A percentile compares a stretch with the other conserved stretches of the same genome.
These are phyloP conservation scores for Bibio marci DNA, from an alignment of 2,888 invertebrate genomes.

Conservation along the genomic window DNA sequence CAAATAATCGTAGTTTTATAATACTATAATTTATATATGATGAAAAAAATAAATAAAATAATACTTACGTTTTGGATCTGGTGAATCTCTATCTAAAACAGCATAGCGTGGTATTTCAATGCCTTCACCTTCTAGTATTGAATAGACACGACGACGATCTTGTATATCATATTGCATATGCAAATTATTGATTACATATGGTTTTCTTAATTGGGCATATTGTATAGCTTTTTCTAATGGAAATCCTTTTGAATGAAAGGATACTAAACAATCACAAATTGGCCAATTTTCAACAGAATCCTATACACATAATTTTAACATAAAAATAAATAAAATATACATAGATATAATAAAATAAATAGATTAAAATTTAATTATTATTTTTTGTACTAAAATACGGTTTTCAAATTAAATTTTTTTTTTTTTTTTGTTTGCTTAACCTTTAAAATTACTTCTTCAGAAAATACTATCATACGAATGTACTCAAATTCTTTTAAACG, in stretches of 20 bases:
- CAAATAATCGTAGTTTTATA: constrained; percentile 2
- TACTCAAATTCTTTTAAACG: constrained; percentile 93
- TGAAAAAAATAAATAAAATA: not conserved
- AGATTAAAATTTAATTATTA: not conserved
- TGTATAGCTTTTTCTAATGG: constrained; percentile 95
- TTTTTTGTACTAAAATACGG: not conserved
- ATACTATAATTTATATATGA: constrained; percentile 1
- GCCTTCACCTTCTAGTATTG: constrained; percentile 81
- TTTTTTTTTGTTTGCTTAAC: constrained; percentile 25
- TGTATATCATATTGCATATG: constrained; percentile 97
- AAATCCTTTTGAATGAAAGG: constrained; percentile 97
- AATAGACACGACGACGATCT: constrained; percentile 87
- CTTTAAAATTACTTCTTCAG: constrained; percentile 89
- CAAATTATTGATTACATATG: constrained; percentile 95
- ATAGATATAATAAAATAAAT: constrained; percentile 1
- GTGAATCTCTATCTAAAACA: constrained; percentile 84
- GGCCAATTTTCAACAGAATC: constrained; percentile 98
- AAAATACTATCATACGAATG: constrained; percentile 86
- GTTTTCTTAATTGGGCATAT: constrained; percentile 83
- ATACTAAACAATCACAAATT: constrained; percentile 90
- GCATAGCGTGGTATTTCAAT: constrained; percentile 97
- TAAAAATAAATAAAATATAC: constrained; percentile 11
- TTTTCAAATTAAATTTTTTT: too few species aligned
- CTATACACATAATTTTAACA: constrained; percentile 26
- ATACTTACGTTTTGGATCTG: constrained; percentile 70